Evolutionary conservation across 1,140 invertebrate genomes (phyloP).

Genomic region (Contarinia nasturtii): DNA sequence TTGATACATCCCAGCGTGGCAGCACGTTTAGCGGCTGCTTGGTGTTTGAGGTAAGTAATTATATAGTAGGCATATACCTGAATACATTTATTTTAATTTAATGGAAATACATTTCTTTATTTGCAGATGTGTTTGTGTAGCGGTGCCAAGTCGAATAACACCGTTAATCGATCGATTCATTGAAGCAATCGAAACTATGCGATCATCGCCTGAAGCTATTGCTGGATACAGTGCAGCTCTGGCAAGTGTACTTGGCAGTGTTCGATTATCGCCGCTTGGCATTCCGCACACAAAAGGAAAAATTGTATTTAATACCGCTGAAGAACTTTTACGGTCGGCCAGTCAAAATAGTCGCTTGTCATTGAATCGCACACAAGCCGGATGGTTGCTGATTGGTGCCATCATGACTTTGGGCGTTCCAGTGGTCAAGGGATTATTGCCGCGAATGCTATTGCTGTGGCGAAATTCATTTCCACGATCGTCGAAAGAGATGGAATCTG

Average conservation of each 20-base stretch:
- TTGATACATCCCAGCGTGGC: slow-evolving; percentile 84
- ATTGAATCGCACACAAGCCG: slow-evolving; percentile 84
- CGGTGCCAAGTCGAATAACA: slow-evolving; percentile 83
- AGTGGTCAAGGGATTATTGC: slow-evolving; percentile 73
- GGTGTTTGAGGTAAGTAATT: slow-evolving; percentile 45
- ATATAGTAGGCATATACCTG: too few species aligned
- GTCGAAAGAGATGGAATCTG: slow-evolving; percentile 86
- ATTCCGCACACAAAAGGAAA: slow-evolving; percentile 93
- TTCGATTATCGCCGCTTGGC: slow-evolving; percentile 76
- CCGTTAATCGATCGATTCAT: slow-evolving; percentile 80
- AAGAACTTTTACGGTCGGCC: slow-evolving; percentile 91
- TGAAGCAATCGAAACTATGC: slow-evolving; percentile 68
- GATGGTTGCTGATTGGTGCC: slow-evolving; percentile 91
- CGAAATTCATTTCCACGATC: slow-evolving; percentile 94
- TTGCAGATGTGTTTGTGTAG: slow-evolving; percentile 64
- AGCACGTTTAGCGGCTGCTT: slow-evolving; percentile 78
- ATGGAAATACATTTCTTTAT: neutral
- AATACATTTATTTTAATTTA: too few species aligned
- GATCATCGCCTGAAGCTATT: slow-evolving; percentile 84
- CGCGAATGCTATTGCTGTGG: slow-evolving; percentile 89
- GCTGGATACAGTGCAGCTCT: slow-evolving; percentile 86
- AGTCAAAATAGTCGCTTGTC: slow-evolving; percentile 91
- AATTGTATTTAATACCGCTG: slow-evolving; percentile 91
- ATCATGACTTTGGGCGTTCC: slow-evolving; percentile 88
- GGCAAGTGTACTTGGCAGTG: slow-evolving; percentile 81